Percentiles rank a stretch among this genome's conserved stretches.
phyloP scores from a whole-genome alignment of 2,113 vertebrate genomes.

The Misgurnus mizolepis region DNA sequence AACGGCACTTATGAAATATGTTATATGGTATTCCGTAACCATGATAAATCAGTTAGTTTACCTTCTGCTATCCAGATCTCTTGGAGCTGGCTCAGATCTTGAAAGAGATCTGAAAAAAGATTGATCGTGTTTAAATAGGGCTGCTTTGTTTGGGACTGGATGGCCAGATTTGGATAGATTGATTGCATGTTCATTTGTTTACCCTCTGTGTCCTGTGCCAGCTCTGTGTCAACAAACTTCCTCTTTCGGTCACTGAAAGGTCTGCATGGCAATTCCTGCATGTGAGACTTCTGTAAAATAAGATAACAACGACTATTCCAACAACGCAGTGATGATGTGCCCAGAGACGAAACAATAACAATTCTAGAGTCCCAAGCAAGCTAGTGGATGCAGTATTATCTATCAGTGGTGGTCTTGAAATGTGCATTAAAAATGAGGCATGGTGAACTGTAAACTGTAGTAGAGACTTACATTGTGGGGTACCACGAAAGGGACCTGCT shows the following conservation, averaged over 20 bases:
- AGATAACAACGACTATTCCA: background rate
- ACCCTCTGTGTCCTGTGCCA: conserved; percentile 89
- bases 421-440: background rate
- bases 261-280: conserved; percentile 74
- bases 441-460: background rate
- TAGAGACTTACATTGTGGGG: conserved; percentile 76
- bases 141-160: background rate
- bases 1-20: background rate
- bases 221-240: conserved; percentile 83
- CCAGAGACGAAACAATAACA: background rate
- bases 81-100: conserved; percentile 87
- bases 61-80: conserved; percentile 90
- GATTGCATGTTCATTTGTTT: conserved; percentile 45
- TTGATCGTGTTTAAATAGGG: conserved; percentile 1
- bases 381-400: no score
- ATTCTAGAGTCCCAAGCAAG: no score
- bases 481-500: conserved; percentile 84
- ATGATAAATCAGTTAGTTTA: conserved; percentile 45
- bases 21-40: background rate
- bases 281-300: conserved; percentile 63
- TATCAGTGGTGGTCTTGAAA: background rate
- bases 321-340: background rate
- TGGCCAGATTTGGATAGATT: background rate
- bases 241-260: conserved; percentile 79
- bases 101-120: conserved; percentile 80